Conservation (phyloP, 2,113 vertebrate species). For the Oxyura jamaicensis region DNA sequence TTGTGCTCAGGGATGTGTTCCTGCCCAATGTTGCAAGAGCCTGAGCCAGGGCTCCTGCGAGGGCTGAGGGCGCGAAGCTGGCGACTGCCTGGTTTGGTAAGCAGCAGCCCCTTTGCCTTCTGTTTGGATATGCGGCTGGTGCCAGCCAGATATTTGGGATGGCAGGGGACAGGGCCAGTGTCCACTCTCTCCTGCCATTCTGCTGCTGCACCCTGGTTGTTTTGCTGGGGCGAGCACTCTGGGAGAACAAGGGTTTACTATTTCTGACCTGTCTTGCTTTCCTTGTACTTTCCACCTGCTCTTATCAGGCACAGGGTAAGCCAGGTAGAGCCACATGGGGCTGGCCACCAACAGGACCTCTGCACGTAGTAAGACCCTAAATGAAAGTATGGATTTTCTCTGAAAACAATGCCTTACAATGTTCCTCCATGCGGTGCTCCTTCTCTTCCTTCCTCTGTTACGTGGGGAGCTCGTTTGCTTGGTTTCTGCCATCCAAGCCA, state of each 20-base stretch:
- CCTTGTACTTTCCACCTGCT: neutral
- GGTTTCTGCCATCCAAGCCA: slow-evolving; percentile 17
- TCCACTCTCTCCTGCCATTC: neutral
- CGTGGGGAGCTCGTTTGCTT: neutral
- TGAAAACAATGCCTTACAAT: neutral
- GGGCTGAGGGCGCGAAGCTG: neutral
- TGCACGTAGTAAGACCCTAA: neutral
- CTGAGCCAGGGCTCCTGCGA: neutral
- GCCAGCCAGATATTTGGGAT: neutral
- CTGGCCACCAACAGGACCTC: neutral
- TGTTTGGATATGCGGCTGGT: neutral
- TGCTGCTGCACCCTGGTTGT: neutral
- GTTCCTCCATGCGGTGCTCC: neutral
- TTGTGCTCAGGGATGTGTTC: neutral
- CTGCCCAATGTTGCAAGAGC: neutral
- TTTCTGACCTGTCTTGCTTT: neutral
- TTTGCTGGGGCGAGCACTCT: neutral
- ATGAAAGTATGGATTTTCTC: neutral
- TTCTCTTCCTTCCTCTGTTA: neutral
- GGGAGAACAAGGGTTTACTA: neutral
- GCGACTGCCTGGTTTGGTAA: neutral
- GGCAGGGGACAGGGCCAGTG: neutral
- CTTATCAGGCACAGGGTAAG: neutral
- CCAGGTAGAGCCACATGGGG: neutral
- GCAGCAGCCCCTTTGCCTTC: neutral